phyloP scores from a whole-genome alignment of 2,797 vertebrate genomes.

The Aeoliscus strigatus region DNA sequence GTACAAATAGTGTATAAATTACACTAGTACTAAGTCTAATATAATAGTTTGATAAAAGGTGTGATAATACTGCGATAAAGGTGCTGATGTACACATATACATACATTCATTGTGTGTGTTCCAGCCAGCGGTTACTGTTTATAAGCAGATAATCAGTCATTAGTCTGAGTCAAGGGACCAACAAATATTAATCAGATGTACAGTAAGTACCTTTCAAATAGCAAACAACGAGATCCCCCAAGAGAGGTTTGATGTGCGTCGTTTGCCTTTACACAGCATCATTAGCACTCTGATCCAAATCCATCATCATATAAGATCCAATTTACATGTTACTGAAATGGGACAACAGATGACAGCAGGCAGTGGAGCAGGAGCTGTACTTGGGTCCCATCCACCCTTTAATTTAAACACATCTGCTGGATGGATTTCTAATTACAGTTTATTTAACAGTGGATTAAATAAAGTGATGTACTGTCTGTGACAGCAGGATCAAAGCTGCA shows the following conservation, averaged over 20 bases:
- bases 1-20: no score
- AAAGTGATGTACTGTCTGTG: constrained; percentile 65
- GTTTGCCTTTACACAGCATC: constrained; percentile 49
- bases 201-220: constrained; percentile 62
- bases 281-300: constrained; percentile 42
- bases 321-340: constrained; percentile 16
- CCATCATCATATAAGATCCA: constrained; percentile 29
- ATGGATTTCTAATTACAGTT: constrained; percentile 64
- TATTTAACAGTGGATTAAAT: constrained; percentile 70
- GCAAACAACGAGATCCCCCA: constrained; percentile 47
- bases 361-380: constrained; percentile 18
- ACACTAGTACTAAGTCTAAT: no score
- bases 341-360: constrained; percentile 16
- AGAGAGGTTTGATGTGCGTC: constrained; percentile 55
- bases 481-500: constrained; percentile 57
- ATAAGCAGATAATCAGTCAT: constrained; percentile 32
- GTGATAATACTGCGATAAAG: no score
- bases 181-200: constrained; percentile 59
- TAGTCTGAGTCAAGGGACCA: constrained; percentile 43
- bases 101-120: no score
- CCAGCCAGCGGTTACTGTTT: constrained; percentile 3
- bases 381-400: constrained; percentile 33
- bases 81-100: no score
- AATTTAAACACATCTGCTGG: constrained; percentile 48
- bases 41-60: no score